Percentiles rank a stretch among this genome's conserved stretches.
phyloP scores from a whole-genome alignment of 2,888 invertebrate genomes.

The Drosophila demipolita region DNA sequence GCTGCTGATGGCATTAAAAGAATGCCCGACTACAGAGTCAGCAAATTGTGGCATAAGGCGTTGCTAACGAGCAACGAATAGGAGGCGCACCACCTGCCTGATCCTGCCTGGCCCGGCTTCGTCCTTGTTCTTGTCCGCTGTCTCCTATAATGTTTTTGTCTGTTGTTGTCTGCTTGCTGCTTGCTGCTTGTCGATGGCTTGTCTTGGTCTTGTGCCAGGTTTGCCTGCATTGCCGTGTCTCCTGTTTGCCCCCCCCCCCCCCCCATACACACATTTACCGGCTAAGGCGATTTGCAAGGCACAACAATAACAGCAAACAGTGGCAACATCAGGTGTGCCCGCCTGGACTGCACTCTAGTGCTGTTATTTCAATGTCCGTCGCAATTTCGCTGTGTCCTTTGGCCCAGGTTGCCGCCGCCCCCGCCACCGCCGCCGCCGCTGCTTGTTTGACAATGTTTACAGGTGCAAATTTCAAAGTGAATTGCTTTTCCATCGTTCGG shows the following conservation, averaged over 20 bases:
- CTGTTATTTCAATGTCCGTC: slow-evolving; percentile 69
- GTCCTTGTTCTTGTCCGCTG: slow-evolving; percentile 11
- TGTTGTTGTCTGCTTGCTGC: slow-evolving; percentile 5
- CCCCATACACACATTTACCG: slow-evolving; percentile 74
- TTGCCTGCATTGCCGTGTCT: slow-evolving; percentile 18
- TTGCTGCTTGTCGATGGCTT: slow-evolving; percentile 26
- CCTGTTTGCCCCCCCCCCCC: slow-evolving; percentile 66
- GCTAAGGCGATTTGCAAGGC: slow-evolving; percentile 77
- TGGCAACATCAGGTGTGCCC: slow-evolving; percentile 58
- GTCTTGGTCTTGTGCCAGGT: slow-evolving; percentile 25
- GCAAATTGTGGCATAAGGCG: slow-evolving; percentile 68
- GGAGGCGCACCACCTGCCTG: slow-evolving; percentile 1
- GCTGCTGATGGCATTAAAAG: slow-evolving; percentile 51
- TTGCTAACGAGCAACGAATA: slow-evolving; percentile 52
- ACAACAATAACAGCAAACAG: slow-evolving; percentile 37
- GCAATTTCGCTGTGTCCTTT: slow-evolving; percentile 27
- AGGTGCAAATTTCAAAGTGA: slow-evolving; percentile 82
- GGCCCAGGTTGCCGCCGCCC: slow-evolving; percentile 19
- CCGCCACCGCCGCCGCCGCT: slow-evolving; percentile 28
- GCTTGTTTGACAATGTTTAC: slow-evolving; percentile 77
- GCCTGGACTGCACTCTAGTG: slow-evolving; percentile 64
- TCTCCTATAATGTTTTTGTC: slow-evolving; percentile 12
- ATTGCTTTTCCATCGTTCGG: slow-evolving; percentile 81
- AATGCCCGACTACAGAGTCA: slow-evolving; percentile 61
- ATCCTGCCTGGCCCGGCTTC: neutral